Evolutionary conservation across 2,113 vertebrate species (phyloP).

Genomic region (Miniopterus natalensis): DNA sequence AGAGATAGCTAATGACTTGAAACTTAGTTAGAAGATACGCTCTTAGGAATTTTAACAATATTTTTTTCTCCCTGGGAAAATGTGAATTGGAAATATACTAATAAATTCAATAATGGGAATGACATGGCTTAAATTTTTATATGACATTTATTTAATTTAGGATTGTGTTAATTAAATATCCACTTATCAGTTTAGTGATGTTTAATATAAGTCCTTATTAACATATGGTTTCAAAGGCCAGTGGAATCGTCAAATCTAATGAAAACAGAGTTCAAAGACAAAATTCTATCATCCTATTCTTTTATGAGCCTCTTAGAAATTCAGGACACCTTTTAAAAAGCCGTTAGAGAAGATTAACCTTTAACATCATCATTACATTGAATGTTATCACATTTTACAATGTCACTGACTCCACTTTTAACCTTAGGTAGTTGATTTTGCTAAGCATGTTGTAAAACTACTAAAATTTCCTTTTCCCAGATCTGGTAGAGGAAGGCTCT

Average conservation of each 20-base stretch:
- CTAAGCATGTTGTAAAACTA: conserved; percentile 56
- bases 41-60: neutral
- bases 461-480: neutral
- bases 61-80: conserved; percentile 33
- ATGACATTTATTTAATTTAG: conserved; percentile 62
- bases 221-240: conserved; percentile 60
- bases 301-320: conserved; percentile 76
- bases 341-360: conserved; percentile 57
- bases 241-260: conserved; percentile 73
- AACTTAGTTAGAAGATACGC: conserved; percentile 10
- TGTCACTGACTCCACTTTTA: conserved; percentile 36
- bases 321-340: conserved; percentile 64
- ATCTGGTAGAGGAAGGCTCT: neutral
- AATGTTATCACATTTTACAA: conserved; percentile 53
- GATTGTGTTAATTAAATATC: conserved; percentile 68
- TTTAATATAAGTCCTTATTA: conserved; percentile 70
- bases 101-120: conserved; percentile 43
- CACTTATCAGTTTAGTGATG: conserved; percentile 62
- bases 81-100: conserved; percentile 23
- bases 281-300: conserved; percentile 68
- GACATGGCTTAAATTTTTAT: conserved; percentile 53
- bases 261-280: conserved; percentile 69
- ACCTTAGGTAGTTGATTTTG: conserved; percentile 49
- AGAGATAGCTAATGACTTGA: conserved; percentile 4
- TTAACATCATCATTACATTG: conserved; percentile 55